phyloP scores from a whole-genome alignment of 2,113 vertebrate species.

The Salvator merianae region DNA sequence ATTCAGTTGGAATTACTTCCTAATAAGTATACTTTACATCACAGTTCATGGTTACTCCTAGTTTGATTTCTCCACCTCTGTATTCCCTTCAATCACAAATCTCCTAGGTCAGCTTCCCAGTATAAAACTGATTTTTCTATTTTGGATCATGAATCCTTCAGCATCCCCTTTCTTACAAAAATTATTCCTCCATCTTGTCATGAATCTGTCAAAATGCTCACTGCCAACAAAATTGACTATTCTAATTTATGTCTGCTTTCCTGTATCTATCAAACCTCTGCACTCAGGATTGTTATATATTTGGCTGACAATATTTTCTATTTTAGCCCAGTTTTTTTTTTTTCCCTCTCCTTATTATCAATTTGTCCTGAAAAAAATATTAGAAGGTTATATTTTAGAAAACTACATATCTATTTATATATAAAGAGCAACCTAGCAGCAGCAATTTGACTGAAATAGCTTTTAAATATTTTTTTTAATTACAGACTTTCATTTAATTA shows the following conservation, averaged over 20 bases:
- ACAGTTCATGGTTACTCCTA: background rate
- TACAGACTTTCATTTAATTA: background rate
- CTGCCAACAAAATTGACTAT: slow-evolving; percentile 64
- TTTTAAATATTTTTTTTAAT: background rate
- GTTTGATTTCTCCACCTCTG: background rate
- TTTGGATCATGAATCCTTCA: slow-evolving; percentile 67
- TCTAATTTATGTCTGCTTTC: slow-evolving; percentile 64
- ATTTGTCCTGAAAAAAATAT: background rate
- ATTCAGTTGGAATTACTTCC: background rate
- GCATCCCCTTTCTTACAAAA: slow-evolving; percentile 60
- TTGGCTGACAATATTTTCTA: slow-evolving; percentile 2
- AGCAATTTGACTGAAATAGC: background rate
- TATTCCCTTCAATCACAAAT: slow-evolving; percentile 50
- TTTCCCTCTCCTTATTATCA: background rate
- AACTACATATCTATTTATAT: background rate
- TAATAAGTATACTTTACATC: background rate
- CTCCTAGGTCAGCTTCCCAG: slow-evolving; percentile 27
- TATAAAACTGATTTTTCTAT: slow-evolving; percentile 69
- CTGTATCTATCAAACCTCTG: slow-evolving; percentile 44
- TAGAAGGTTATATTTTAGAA: background rate
- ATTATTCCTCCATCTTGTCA: slow-evolving; percentile 65
- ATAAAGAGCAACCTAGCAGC: background rate
- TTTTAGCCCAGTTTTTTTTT: background rate
- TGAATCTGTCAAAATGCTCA: slow-evolving; percentile 65
- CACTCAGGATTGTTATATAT: slow-evolving; percentile 5